Evolutionary conservation across 1,140 invertebrate genomes (phyloP), one percentile per base, ranked within the genome.

Genomic region (Chrysopa pallens): DNA sequence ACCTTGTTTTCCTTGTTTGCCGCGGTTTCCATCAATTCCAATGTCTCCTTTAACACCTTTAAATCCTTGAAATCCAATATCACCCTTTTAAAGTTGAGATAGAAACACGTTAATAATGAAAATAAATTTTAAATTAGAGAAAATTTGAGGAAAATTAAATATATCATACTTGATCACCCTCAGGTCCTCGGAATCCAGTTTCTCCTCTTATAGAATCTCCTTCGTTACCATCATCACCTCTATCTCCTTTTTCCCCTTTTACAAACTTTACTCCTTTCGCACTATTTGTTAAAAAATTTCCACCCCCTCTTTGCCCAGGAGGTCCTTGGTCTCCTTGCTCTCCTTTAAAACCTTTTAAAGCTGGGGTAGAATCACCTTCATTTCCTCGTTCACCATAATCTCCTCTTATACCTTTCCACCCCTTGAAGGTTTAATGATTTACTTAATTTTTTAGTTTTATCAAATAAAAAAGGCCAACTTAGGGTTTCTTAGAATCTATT

Each of bases 41-140:
- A 62, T 59, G 42, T 70, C 68, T 5, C 74, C 74, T 53, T 68
- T 70, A n/a, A 59, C 54, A n/a, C 79, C 80, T 48, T 66, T 66
- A 6, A 65, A 52, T 31, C 78, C 78, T 47, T 64, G 52, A n/a
- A 46, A 46, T 17, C 60, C 59, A 2, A 42, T 43, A 37, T 56
- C 53, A 13, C 60, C 60, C 40, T 42, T 15, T 39, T 7, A 4
- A 39, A 23, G 4, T 8, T n/a, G 13, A 38, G 5, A 38, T 36
- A 17, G 37, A 12, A 2, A 17, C 39, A 36, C 7, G 8, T 28
- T 41, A 35, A 41, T 8, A 29, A 23, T 17, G 12, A 14, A 4
- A 33, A 33, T 33, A 33, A 11, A 33, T 33, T 33, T 12, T 4
- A 35, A 2, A 8, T 35, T 0, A 17, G 9, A 15, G 8, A 43